Base-by-base conservation (phyloP, 2,113 vertebrate genomes). In the Thamnophis sirtalis region DNA sequence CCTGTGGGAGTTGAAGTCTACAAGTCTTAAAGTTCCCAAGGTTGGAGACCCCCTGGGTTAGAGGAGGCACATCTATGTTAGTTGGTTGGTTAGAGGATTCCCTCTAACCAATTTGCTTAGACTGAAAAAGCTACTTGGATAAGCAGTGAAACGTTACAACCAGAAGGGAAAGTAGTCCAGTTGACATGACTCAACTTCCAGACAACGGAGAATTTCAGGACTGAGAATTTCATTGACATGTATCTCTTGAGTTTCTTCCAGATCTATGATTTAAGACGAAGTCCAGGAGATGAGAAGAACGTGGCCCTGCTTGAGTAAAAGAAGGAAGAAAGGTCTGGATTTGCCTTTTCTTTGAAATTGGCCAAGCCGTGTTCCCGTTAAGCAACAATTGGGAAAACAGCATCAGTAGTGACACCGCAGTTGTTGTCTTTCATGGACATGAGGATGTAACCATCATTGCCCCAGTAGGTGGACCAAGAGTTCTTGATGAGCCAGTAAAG, bases 351-450 rank as follows among this genome's bases (percentile, higher is more conserved):
- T 84, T 43, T 15, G 26, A 24, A 38, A 26, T 80, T 73, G 4
- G 6, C 60, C 85, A 55, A 9, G 7, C 7, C 1, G 1, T 9
- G 11, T 15, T 24, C 0, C 3, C 9, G 3, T 96, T 91, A 97
- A 73, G 95, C 95, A 93, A 97, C 91, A 1, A 98, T 97, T 22
- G 98, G 98, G 60, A 97, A 98, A 1, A 98, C 98, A 68, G 98
- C 97, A 13, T 98, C 98, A 0, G 98, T 98, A 90, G 98, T 93
- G 86, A 98, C 98, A 0, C 98, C 98, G 0, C 98, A 98, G 95
- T 98, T 98, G 95, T 98, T 98, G 92, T 98, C 98, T 92, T 98
- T 98, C 98, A 98, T 98, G 63, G 98, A 98, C 97, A 98, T 98
- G 49, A 99, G 98, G 93, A 98, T 96, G 96, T 98, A 98, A 91